Conservation (phyloP, 2,113 vertebrate species). For the Hippopotamus amphibius region DNA sequence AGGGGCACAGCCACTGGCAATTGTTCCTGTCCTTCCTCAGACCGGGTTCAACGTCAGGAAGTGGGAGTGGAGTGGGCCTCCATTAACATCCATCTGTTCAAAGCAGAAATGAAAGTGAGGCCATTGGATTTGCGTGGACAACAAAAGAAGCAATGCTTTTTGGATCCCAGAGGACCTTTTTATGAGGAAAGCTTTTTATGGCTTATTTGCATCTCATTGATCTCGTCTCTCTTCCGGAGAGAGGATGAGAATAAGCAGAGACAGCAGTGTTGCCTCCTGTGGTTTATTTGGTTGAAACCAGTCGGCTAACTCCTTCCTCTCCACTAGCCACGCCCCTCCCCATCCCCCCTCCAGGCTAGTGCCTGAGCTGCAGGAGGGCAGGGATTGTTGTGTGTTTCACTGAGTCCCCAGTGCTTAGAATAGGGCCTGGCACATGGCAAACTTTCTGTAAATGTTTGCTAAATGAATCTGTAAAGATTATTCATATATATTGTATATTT, state of each 20-base stretch:
- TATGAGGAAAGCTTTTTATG: background rate
- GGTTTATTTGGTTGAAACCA: background rate
- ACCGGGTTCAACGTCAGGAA: background rate
- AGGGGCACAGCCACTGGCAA: background rate
- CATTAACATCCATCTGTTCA: background rate
- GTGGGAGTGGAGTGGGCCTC: background rate
- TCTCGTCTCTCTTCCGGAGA: background rate
- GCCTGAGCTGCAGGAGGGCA: background rate
- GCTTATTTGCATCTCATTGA: background rate
- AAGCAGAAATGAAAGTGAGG: background rate
- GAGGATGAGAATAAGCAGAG: background rate
- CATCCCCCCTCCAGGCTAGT: background rate
- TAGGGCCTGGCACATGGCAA: background rate
- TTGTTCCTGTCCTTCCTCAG: background rate
- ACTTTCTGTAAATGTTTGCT: background rate
- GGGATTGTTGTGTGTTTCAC: background rate
- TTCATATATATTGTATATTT: background rate
- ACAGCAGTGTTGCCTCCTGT: background rate
- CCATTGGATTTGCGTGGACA: background rate
- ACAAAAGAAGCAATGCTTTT: background rate
- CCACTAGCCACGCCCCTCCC: rapidly evolving
- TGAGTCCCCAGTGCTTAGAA: background rate
- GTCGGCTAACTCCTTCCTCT: background rate
- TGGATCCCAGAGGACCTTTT: background rate
- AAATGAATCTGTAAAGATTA: background rate